A percentile compares a stretch with the other conserved stretches of the same genome.
These are phyloP conservation scores for Pao palembangensis DNA, from an alignment of 2,113 vertebrate species.

Conservation along the genomic window DNA sequence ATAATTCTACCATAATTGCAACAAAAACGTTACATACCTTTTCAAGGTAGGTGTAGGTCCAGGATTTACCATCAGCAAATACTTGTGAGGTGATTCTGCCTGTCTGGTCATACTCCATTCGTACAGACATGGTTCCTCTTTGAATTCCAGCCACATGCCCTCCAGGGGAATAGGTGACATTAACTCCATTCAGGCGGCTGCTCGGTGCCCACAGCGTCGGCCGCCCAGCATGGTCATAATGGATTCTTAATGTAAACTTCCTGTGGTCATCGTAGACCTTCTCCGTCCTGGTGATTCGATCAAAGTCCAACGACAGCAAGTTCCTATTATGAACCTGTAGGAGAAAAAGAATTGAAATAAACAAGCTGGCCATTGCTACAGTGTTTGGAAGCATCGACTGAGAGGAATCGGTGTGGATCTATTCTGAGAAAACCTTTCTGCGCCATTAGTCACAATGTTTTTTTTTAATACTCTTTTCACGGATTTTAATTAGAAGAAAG, in stretches of 20 bases:
- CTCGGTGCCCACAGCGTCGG: slow-evolving; percentile 97
- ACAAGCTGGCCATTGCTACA: neutral
- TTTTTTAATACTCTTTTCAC: slow-evolving; percentile 47
- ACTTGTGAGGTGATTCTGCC: slow-evolving; percentile 91
- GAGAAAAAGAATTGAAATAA: slow-evolving; percentile 2
- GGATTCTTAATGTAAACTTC: slow-evolving; percentile 94
- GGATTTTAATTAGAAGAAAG: slow-evolving; percentile 55
- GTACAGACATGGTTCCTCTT: slow-evolving; percentile 95
- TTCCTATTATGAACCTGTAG: slow-evolving; percentile 95
- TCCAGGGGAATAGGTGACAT: slow-evolving; percentile 90
- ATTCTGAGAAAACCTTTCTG: slow-evolving; percentile 28
- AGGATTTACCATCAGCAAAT: slow-evolving; percentile 95
- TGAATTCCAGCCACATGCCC: slow-evolving; percentile 94
- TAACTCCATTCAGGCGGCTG: slow-evolving; percentile 92
- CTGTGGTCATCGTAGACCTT: slow-evolving; percentile 98
- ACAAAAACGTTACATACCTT: slow-evolving; percentile 40
- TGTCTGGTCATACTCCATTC: slow-evolving; percentile 94
- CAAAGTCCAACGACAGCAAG: slow-evolving; percentile 92
- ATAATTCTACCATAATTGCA: neutral
- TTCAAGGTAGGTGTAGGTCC: slow-evolving; percentile 94
- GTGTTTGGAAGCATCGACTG: slow-evolving; percentile 8
- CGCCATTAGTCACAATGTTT: slow-evolving; percentile 36
- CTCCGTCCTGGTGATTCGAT: slow-evolving; percentile 96
- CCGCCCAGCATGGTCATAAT: slow-evolving; percentile 89
- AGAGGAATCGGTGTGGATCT: slow-evolving; percentile 14